phyloP scores from a whole-genome alignment of 2,113 vertebrate species.

The Tragelaphus buxtoni region DNA sequence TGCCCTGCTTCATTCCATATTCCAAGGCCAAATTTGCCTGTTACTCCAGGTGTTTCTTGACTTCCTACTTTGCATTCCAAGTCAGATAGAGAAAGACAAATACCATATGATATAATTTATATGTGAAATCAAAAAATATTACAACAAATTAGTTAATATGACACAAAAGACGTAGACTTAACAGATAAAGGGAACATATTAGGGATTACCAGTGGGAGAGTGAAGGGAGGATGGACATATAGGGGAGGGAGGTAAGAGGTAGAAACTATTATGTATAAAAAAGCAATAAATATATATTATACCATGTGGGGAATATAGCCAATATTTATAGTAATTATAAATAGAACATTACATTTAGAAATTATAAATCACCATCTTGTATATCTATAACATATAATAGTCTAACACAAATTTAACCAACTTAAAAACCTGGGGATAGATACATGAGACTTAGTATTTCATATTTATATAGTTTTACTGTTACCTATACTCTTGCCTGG shows the following conservation, averaged over 20 bases:
- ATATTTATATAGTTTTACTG: not conserved
- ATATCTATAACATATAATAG: not conserved
- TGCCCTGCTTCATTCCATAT: too few species aligned
- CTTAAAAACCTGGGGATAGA: not conserved
- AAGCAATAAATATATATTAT: not conserved
- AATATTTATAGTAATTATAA: not conserved
- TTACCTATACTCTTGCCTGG: too few species aligned
- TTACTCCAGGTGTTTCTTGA: too few species aligned
- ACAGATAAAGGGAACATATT: not conserved
- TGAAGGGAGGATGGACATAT: fast-evolving
- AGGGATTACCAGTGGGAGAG: not conserved
- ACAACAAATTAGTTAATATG: not conserved
- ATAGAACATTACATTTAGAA: not conserved
- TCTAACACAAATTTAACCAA: not conserved
- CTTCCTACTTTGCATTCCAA: too few species aligned
- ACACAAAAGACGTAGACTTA: not conserved
- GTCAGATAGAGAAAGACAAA: not conserved
- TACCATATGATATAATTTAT: not conserved
- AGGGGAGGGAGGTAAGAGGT: not conserved
- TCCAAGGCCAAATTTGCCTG: too few species aligned
- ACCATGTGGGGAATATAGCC: not conserved
- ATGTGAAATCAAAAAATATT: not conserved
- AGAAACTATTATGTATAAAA: not conserved
- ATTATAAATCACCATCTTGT: not conserved
- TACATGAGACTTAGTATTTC: not conserved